A percentile compares a stretch with the other conserved stretches of the same genome.
Evolutionary conservation across 2,797 vertebrate genomes (phyloP).

Genomic region (Mareca strepera): DNA sequence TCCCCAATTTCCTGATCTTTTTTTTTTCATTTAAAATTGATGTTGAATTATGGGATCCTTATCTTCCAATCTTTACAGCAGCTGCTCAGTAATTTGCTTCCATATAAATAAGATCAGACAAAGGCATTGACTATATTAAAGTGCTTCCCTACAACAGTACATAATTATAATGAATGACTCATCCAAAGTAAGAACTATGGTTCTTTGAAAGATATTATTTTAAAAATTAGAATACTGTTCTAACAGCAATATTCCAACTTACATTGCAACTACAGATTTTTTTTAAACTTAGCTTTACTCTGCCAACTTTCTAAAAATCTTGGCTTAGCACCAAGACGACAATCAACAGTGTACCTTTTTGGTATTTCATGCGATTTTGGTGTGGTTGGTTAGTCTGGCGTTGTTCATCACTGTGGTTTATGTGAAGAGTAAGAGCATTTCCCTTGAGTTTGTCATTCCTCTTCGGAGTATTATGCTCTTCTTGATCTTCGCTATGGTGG

Average conservation of each 20-base stretch:
- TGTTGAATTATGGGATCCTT: not conserved
- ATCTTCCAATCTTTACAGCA: not conserved
- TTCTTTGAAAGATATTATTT: not conserved
- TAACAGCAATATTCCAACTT: not conserved
- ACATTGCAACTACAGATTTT: not conserved
- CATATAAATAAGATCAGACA: not conserved
- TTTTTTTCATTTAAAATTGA: not conserved
- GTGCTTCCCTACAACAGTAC: not conserved
- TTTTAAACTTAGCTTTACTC: not conserved
- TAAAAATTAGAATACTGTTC: not conserved
- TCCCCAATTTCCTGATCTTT: not conserved
- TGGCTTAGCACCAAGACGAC: not conserved
- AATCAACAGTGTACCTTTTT: constrained; percentile 15
- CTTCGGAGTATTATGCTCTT: not conserved
- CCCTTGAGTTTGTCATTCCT: not conserved
- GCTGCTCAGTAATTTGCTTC: not conserved
- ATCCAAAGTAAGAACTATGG: not conserved
- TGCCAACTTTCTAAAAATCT: not conserved
- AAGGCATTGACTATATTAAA: not conserved
- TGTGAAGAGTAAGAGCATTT: not conserved
- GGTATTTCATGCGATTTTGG: not conserved
- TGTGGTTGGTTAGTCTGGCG: not conserved
- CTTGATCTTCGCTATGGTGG: not conserved
- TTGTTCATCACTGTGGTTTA: not conserved
- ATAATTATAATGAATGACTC: not conserved